A percentile compares a stretch with the other conserved stretches of the same genome.
Conservation (phyloP, 2,797 vertebrate species). For the Pogoniulus pusillus region DNA sequence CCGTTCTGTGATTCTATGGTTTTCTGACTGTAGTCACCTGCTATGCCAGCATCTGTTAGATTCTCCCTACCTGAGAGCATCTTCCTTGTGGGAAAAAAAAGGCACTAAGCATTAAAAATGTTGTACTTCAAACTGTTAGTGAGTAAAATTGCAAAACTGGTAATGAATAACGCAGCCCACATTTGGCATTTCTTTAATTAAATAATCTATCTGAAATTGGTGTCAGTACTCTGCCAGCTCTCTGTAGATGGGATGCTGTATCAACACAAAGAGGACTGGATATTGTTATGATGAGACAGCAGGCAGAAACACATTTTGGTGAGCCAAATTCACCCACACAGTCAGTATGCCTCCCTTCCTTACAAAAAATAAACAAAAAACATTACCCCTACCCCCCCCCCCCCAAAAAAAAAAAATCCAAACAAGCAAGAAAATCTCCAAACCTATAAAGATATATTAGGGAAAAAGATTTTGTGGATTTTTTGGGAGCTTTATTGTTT, state of each 20-base stretch:
- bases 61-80: background rate
- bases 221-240: background rate
- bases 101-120: background rate
- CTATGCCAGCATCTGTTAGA: background rate
- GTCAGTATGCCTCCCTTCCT: background rate
- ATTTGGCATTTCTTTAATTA: background rate
- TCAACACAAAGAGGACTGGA: background rate
- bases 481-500: too few relatives aligned
- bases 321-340: background rate
- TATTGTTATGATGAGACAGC: background rate
- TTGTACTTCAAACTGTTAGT: background rate
- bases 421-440: background rate
- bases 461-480: background rate
- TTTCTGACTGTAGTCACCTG: background rate
- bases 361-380: background rate
- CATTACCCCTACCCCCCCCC: too few relatives aligned
- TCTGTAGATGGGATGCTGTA: background rate
- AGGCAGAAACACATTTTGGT: slow-evolving; percentile 1
- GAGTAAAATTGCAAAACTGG: background rate
- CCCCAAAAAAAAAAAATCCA: too few relatives aligned
- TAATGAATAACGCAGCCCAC: background rate
- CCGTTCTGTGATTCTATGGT: too few relatives aligned
- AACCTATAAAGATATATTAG: background rate
- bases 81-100: background rate
- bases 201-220: background rate